Base-by-base conservation (phyloP, 2,113 vertebrate species). In the Loxodonta africana region DNA sequence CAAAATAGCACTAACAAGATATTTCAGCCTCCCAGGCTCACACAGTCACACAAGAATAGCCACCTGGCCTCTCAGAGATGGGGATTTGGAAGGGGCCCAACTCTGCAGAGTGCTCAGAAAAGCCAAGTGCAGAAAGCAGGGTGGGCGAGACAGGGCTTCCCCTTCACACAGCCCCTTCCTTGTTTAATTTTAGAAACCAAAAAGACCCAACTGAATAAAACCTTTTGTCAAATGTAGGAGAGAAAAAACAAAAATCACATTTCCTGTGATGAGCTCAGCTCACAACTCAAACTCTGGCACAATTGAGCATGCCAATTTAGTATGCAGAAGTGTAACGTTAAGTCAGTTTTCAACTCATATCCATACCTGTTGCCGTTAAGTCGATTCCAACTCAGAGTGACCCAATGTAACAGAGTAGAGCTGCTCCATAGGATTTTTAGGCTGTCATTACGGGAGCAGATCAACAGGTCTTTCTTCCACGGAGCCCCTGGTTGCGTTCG, bases 1-100 rank as follows among this genome's bases (percentile, higher is more conserved):
- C 74, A 26, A 25, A 23, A 18, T 5, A 2, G 18, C 78, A 14
- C 46, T 33, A 23, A 46, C 28, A 71, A 81, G 92, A 74, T 37
- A 21, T 81, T 6, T 7, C 33, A 51, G 83, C 83, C 78, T 86
- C 94, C 90, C 20, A 17, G 69, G 82, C 86, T 30, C 82, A 4
- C 46, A n/a, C 46, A 73, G 25, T 23, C 89, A 71, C 46, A 74
- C 44, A 21, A n/a, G 67, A 67, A 33, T 41, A 14, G 5, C 2
- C n/a, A 73, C 23, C 21, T 6, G 33, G 91, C 53, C 2, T 30
- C 0, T 0, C 0, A 4, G 23, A 20, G 88, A 48, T 23, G 6
- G 37, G 23, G 41, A 0, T 8, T 2, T 12, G 18, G 76, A 65
- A 74, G 0, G 17, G 6, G 44, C 37, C 67, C 74, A 11, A 2